Evolutionary conservation across 2,113 vertebrate species (phyloP).

Genomic region (Notothenia coriiceps): DNA sequence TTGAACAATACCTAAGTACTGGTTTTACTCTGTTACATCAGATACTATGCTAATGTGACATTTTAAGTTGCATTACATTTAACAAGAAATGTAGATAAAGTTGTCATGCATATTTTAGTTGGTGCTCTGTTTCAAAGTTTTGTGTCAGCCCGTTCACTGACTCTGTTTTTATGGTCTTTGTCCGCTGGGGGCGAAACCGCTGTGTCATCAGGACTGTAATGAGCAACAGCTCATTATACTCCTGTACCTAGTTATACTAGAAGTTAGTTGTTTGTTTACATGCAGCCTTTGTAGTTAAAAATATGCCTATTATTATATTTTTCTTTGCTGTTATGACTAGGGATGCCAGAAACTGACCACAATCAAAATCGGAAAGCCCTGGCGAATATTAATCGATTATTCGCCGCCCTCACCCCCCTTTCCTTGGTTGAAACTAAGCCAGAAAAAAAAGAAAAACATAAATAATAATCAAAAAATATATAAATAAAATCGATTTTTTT

Average conservation of each 20-base stretch:
- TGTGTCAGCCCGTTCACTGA: constrained; percentile 23
- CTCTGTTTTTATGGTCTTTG: constrained; percentile 42
- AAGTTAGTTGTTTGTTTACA: constrained; percentile 51
- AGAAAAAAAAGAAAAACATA: too few relatives aligned
- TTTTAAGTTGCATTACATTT: neutral
- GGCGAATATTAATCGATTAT: too few relatives aligned
- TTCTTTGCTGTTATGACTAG: constrained; percentile 18
- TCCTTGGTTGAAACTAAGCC: too few relatives aligned
- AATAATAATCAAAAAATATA: too few relatives aligned
- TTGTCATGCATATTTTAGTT: neutral
- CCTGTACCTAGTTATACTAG: constrained; percentile 9
- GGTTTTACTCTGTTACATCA: too few relatives aligned
- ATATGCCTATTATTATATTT: constrained; percentile 22
- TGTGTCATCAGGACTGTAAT: constrained; percentile 52
- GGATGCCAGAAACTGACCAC: too few relatives aligned
- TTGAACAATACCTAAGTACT: neutral
- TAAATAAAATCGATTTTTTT: too few relatives aligned
- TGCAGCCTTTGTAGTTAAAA: constrained; percentile 61
- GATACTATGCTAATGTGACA: neutral
- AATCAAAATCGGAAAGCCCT: too few relatives aligned
- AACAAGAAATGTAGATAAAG: neutral
- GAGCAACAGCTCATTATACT: constrained; percentile 56
- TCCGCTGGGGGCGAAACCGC: constrained; percentile 12
- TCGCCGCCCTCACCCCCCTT: too few relatives aligned
- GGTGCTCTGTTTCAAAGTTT: neutral